Conservation (phyloP, 2,113 vertebrate species). For the Clarias batrachus region DNA sequence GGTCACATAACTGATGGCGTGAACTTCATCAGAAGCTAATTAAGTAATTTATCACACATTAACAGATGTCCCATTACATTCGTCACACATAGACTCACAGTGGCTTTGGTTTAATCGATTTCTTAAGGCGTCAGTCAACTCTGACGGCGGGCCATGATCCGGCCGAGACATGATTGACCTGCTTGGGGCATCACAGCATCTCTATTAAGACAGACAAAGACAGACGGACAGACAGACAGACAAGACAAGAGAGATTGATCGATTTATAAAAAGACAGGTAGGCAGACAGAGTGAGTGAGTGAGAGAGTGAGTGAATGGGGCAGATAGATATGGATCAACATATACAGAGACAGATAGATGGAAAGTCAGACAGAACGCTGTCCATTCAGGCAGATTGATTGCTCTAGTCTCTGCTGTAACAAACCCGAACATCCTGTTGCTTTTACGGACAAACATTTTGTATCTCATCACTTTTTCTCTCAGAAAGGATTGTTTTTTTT, state of each 20-base stretch:
- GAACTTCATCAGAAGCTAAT: conserved; percentile 40
- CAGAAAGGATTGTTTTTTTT: background rate
- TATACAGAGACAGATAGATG: background rate
- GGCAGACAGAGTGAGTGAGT: background rate
- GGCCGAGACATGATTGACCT: background rate
- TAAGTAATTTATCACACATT: conserved; percentile 40
- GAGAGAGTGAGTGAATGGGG: background rate
- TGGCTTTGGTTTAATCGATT: conserved; percentile 41
- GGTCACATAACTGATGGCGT: conserved; percentile 7
- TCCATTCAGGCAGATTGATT: background rate
- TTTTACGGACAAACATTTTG: background rate
- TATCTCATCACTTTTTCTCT: background rate
- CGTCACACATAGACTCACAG: conserved; percentile 13
- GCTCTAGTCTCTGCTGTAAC: background rate
- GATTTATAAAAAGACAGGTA: background rate
- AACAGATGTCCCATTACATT: conserved; percentile 50
- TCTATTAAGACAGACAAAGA: conserved; percentile 12
- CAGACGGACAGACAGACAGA: background rate
- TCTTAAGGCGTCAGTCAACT: conserved; percentile 41
- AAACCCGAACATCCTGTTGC: background rate
- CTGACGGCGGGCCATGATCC: conserved; percentile 30
- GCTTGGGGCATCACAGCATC: background rate
- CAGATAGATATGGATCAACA: background rate
- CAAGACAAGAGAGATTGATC: background rate
- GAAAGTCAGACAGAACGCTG: conserved; percentile 2